Conservation (phyloP, 2,797 vertebrate species). For the Myiotriccus ornatus region DNA sequence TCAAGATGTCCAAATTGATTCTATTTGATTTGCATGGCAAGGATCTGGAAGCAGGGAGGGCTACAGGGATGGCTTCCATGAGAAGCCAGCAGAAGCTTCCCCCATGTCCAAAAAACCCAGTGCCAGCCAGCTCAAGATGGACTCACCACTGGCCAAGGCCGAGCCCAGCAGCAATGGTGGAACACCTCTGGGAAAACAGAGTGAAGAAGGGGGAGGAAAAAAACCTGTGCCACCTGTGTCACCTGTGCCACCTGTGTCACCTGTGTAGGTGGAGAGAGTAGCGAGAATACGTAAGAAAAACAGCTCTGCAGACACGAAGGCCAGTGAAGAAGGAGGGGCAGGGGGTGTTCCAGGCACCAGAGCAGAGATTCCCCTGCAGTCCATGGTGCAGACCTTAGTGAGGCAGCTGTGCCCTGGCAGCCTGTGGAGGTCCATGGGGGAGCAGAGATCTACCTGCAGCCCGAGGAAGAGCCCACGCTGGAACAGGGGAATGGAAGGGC, state of each 20-base stretch:
- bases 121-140: rapidly evolving
- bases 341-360: rapidly evolving
- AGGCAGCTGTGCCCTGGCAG: background rate
- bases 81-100: background rate
- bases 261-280: background rate
- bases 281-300: background rate
- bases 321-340: background rate
- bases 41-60: background rate
- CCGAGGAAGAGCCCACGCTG: background rate
- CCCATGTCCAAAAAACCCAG: rapidly evolving
- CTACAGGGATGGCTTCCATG: background rate
- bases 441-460: background rate
- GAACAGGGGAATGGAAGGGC: background rate
- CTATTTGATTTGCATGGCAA: background rate
- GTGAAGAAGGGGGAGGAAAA: background rate
- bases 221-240: background rate
- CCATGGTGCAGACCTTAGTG: background rate
- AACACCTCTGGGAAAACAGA: rapidly evolving
- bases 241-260: too few relatives aligned
- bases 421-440: rapidly evolving
- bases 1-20: background rate
- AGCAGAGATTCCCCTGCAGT: background rate
- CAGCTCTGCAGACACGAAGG: background rate
- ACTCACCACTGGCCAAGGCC: rapidly evolving
- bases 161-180: background rate